Base-by-base conservation (phyloP, 2,113 vertebrate genomes). In the Phocoena sinus region DNA sequence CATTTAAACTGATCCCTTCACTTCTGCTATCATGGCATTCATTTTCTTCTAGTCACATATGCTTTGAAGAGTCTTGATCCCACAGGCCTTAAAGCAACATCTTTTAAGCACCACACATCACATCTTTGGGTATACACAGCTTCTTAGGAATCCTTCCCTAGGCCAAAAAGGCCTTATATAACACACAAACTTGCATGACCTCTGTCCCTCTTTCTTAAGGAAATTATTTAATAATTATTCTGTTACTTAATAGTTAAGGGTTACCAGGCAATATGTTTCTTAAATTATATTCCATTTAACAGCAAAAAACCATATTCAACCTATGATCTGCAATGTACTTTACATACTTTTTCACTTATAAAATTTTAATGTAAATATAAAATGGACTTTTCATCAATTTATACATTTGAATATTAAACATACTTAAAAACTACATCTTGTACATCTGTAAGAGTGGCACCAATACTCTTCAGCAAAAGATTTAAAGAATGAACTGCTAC, bases 371-470 rank as follows among this genome's bases (percentile, higher is more conserved):
- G 17, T 82, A 84, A 85, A 88, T 28, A 67, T 47, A 91, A 86
- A 95, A 73, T 41, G 23, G 17, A 38, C 23, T 71, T 74, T 60
- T 85, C 13, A 92, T 87, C 33, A 83, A 13, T 79, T 68, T 53
- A 93, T 18, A 88, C 1, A 94, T 63, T 4, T 5, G 0, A 95
- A 58, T 96, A 95, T 97, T 98, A 58, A 96, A 98, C 98, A 2
- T 99, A 99, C 99, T 99, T 99, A 97, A 99, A 99, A 96, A 99
- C 99, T 28, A 99, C 98, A 92, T 99, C 99, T 98, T 99, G 99
- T 17, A 99, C 99, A 4, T 99, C 99, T 28, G 99, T 99, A 56
- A 99, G 99, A 1, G 99, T 99, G 23, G 99, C 99, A 11, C 99
- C 99, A 73, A 99, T 99, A 83, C 99, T 99, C 99, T 99, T 99